Conservation (phyloP, 2,797 vertebrate species). For the Thaleichthys pacificus region DNA sequence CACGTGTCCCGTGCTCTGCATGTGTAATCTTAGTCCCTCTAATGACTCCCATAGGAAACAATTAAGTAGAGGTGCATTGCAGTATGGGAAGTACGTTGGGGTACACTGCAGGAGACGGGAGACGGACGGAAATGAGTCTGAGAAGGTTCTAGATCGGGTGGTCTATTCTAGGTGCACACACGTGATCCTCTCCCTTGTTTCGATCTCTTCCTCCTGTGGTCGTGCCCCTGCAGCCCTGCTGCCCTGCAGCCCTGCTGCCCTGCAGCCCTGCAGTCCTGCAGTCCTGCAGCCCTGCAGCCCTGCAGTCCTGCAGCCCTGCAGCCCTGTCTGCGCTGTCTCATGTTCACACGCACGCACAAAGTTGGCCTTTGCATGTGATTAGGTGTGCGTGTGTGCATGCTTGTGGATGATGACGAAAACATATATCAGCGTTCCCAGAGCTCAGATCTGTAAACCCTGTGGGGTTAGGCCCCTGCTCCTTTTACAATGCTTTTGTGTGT, state of each 20-base stretch:
- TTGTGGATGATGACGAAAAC: neutral
- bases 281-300: no score
- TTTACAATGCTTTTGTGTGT: neutral
- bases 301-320: no score
- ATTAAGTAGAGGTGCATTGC: slow-evolving; percentile 46
- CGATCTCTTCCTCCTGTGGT: no score
- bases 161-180: neutral
- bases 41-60: slow-evolving; percentile 60
- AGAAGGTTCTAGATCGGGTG: neutral
- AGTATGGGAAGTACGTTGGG: slow-evolving; percentile 34
- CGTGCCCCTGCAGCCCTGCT: no score
- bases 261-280: no score
- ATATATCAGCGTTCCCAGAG: neutral
- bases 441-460: neutral
- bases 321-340: neutral
- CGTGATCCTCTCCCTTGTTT: no score
- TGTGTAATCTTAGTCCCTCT: slow-evolving; percentile 40
- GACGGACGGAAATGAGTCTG: neutral
- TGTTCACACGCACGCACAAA: neutral
- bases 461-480: neutral
- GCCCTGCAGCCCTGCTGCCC: no score
- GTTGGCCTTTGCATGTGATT: neutral
- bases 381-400: neutral
- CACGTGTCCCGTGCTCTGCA: slow-evolving; percentile 1
- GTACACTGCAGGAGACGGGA: neutral